Conservation (phyloP, 2,797 vertebrate species). For the Cyclura pinguis region DNA sequence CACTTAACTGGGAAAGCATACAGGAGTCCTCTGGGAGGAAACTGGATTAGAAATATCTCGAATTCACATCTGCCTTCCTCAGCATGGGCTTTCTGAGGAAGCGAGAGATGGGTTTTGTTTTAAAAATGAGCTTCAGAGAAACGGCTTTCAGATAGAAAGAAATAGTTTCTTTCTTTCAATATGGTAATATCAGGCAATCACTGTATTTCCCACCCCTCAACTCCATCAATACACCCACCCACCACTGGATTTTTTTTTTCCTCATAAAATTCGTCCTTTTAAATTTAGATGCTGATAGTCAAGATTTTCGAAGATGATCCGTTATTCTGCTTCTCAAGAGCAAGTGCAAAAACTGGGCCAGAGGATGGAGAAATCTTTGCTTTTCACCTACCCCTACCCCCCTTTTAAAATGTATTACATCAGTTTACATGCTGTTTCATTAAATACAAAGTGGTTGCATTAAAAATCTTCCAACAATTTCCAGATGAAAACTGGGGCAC, state of each 20-base stretch:
- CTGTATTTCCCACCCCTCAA: not conserved
- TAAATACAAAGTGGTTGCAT: not conserved
- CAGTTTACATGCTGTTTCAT: too few species aligned
- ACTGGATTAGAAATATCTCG: not conserved
- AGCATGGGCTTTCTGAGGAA: not conserved
- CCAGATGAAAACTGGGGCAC: too few species aligned
- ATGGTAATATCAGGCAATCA: not conserved
- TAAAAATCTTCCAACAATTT: not conserved
- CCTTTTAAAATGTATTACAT: not conserved
- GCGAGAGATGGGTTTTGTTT: not conserved
- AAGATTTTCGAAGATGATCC: not conserved
- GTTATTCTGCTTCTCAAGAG: slow-evolving; percentile 53
- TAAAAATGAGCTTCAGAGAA: not conserved
- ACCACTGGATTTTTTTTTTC: not conserved
- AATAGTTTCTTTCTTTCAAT: slow-evolving; percentile 13
- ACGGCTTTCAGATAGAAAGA: slow-evolving; percentile 13
- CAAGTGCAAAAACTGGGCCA: fast-evolving
- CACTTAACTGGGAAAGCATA: not conserved
- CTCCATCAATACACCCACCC: not conserved
- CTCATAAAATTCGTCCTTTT: slow-evolving; percentile 48
- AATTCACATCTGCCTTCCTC: slow-evolving; percentile 6
- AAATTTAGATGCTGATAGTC: slow-evolving; percentile 45
- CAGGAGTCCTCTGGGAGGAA: not conserved
- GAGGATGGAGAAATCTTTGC: slow-evolving; percentile 13
- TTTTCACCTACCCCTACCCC: not conserved